Evolutionary conservation across 2,113 vertebrate species (phyloP).

Genomic region (Dasypus novemcinctus): DNA sequence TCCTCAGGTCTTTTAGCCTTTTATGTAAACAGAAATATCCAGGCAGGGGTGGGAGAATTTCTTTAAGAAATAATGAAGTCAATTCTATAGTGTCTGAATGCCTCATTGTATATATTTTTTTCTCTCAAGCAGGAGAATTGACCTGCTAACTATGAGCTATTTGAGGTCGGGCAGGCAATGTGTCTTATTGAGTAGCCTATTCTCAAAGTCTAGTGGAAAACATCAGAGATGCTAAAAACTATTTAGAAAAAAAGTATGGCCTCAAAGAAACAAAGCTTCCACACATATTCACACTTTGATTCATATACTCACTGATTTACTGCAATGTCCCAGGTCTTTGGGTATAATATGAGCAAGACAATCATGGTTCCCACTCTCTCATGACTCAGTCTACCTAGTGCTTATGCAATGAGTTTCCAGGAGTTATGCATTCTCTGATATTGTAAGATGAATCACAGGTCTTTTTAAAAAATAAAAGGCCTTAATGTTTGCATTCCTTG

Average conservation of each 20-base stretch:
- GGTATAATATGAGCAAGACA: too few species aligned
- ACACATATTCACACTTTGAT: background rate
- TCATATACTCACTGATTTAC: background rate
- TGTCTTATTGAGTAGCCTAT: background rate
- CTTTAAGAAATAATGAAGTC: background rate
- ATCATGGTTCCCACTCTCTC: accelerated
- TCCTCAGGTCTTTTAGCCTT: background rate
- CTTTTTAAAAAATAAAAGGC: background rate
- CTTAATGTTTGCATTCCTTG: background rate
- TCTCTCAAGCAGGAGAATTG: background rate
- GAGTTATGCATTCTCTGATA: background rate
- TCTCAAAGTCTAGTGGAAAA: background rate
- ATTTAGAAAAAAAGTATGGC: background rate
- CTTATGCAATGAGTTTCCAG: background rate
- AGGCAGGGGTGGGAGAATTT: background rate
- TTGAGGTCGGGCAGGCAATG: background rate
- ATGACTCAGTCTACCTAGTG: background rate
- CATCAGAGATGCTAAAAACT: background rate
- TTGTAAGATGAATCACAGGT: background rate
- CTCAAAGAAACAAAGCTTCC: background rate
- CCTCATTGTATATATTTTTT: background rate
- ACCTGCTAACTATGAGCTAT: background rate
- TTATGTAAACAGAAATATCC: background rate
- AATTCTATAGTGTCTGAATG: background rate
- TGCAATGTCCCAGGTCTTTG: background rate